Conservation (phyloP, 2,113 vertebrate genomes). For the Oncorhynchus tshawytscha region DNA sequence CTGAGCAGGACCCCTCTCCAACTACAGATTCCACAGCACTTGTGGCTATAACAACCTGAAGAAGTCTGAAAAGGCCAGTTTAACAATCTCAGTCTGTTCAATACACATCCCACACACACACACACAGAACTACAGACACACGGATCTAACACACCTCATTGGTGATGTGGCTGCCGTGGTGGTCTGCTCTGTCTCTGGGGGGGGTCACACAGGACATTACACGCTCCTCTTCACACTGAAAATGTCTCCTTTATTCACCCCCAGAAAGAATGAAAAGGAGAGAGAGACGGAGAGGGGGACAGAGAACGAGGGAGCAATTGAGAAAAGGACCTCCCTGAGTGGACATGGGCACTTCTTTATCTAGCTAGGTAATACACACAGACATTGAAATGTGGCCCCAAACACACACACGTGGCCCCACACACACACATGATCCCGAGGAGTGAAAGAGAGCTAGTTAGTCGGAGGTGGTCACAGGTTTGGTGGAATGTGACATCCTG, state of each 20-base stretch:
- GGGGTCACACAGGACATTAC: slow-evolving; percentile 62
- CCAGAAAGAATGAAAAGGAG: slow-evolving; percentile 31
- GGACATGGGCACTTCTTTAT: neutral
- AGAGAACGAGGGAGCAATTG: neutral
- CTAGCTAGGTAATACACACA: neutral
- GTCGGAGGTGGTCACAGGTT: neutral
- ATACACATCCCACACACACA: slow-evolving; percentile 13
- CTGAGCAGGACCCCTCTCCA: no score
- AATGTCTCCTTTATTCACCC: slow-evolving; percentile 61
- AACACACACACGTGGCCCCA: no score
- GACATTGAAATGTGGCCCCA: no score
- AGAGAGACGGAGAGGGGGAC: neutral
- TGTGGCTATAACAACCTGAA: neutral
- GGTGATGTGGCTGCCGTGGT: slow-evolving; percentile 43
- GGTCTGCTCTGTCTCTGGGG: slow-evolving; percentile 45
- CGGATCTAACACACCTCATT: neutral
- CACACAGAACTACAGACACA: slow-evolving; percentile 9
- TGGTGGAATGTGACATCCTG: slow-evolving; percentile 19
- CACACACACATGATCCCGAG: neutral
- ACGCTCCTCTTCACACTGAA: slow-evolving; percentile 62
- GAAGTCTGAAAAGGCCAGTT: no score
- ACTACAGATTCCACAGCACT: neutral
- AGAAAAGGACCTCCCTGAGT: neutral
- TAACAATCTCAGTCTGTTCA: neutral
- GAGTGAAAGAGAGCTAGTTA: neutral